phyloP scores from a whole-genome alignment of 2,797 vertebrate genomes.

The Prunella strophiata region DNA sequence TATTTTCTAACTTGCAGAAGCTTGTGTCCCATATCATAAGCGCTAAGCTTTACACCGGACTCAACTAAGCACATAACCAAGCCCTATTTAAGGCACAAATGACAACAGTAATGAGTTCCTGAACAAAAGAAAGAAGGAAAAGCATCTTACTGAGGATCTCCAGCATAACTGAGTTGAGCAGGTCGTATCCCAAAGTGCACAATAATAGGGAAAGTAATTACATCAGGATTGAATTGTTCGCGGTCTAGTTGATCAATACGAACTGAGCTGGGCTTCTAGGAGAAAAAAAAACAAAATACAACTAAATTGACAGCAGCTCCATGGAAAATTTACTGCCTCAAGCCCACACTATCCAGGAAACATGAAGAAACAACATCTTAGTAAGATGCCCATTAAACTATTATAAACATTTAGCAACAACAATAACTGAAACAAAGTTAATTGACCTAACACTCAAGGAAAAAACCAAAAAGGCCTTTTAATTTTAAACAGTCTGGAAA shows the following conservation, averaged over 20 bases:
- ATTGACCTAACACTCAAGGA: neutral
- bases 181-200: constrained; percentile 98
- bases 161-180: constrained; percentile 98
- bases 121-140: constrained; percentile 53
- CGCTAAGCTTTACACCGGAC: fast-evolving
- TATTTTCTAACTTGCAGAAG: neutral
- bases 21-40: neutral
- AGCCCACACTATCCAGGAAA: neutral
- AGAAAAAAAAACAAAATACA: constrained; percentile 64
- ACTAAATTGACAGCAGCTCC: neutral
- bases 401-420: neutral
- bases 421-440: neutral
- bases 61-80: neutral
- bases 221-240: constrained; percentile 97
- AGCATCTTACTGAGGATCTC: constrained; percentile 96
- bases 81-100: neutral
- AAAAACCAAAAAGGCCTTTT: neutral
- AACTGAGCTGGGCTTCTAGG: constrained; percentile 97
- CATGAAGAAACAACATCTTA: neutral
- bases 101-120: neutral
- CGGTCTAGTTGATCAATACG: constrained; percentile 98
- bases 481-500: neutral
- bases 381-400: neutral
- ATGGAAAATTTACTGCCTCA: neutral
- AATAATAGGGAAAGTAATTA: constrained; percentile 99